Evolutionary conservation across 2,113 vertebrate species (phyloP).

Genomic region (Cebus imitator): DNA sequence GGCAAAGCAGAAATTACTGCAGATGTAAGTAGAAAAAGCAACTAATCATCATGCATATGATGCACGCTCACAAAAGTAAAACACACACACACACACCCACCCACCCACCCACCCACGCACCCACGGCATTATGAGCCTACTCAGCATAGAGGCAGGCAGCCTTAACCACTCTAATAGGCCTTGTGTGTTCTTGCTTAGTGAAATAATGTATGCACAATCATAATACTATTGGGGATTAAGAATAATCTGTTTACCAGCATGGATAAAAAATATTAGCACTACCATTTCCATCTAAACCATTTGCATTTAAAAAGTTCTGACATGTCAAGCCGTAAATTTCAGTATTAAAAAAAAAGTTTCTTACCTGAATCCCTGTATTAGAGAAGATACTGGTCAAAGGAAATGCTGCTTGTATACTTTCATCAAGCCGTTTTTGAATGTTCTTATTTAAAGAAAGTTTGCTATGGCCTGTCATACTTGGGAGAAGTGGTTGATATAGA

Average conservation of each 20-base stretch:
- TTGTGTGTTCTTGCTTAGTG: neutral
- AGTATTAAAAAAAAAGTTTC: neutral
- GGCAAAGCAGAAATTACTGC: neutral
- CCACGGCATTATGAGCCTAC: neutral
- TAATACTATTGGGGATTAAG: neutral
- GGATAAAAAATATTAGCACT: neutral
- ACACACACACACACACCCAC: too few species aligned
- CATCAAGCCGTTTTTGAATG: neutral
- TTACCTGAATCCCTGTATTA: neutral
- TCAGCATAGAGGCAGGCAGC: neutral
- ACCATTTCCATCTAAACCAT: neutral
- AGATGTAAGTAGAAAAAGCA: neutral
- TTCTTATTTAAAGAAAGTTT: neutral
- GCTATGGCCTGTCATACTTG: neutral
- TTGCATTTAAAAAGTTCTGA: neutral
- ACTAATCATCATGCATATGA: neutral
- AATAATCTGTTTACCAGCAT: neutral
- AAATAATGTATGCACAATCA: neutral
- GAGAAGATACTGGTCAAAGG: neutral
- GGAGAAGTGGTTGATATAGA: neutral
- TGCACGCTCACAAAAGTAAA: neutral
- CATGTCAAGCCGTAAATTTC: neutral
- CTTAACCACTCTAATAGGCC: too few species aligned
- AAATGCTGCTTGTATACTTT: neutral
- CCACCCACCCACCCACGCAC: too few species aligned